These are phyloP conservation scores for Neotoxoptera formosana DNA, from an alignment of 1,140 invertebrate species.

Conservation along the genomic window DNA sequence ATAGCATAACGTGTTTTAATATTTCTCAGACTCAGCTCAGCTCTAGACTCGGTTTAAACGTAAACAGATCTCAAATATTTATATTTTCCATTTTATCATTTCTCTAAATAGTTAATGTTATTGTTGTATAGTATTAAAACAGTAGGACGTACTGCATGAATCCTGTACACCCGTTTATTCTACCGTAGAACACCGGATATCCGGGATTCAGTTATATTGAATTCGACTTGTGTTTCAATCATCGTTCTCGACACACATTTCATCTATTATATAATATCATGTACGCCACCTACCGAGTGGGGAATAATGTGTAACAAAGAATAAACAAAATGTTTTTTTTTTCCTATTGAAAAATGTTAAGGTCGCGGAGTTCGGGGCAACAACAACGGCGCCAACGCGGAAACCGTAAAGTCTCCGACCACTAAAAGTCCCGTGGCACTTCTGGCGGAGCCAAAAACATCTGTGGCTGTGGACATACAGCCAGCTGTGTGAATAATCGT, in stretches of 20 bases:
- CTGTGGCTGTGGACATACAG: neutral
- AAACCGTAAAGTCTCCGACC: slow-evolving; percentile 36
- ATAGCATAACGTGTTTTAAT: neutral
- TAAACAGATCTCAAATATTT: neutral
- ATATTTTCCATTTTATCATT: neutral
- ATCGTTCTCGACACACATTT: neutral
- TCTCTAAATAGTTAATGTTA: neutral
- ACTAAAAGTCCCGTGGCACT: neutral
- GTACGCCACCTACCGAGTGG: neutral
- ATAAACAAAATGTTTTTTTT: neutral
- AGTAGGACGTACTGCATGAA: neutral
- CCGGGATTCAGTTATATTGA: neutral
- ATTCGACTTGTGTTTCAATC: neutral
- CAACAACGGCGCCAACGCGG: slow-evolving; percentile 7
- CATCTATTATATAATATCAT: neutral
- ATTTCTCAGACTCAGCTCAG: neutral
- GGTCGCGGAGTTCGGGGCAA: neutral
- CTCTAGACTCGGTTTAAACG: neutral
- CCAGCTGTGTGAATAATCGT: slow-evolving; percentile 8
- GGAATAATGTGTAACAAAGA: neutral
- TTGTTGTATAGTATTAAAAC: neutral
- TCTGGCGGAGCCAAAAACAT: neutral
- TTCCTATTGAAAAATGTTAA: neutral
- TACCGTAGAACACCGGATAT: neutral
- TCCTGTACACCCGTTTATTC: neutral